These are phyloP conservation scores for Plumapathes pennacea DNA, from an alignment of 92 coral and sea anemone species.

Conservation along the genomic window DNA sequence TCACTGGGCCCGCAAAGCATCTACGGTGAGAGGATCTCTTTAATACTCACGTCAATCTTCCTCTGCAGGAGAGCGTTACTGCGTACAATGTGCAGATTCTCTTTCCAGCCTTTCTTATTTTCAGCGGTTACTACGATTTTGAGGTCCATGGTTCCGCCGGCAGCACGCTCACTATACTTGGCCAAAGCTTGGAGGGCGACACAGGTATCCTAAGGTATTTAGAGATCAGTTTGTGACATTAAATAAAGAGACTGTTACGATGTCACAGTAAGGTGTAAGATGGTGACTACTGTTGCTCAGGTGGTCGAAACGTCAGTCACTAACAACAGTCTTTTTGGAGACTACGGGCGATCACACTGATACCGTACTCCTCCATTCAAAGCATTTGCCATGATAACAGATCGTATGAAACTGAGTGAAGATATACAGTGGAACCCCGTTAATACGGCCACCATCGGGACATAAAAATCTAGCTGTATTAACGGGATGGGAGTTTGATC, in stretches of 20 bases:
- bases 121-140: constrained; percentile 47
- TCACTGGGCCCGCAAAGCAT: not conserved
- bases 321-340: not conserved
- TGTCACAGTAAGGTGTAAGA: no score
- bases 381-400: no score
- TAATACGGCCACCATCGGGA: no score
- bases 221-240: no score
- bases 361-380: no score
- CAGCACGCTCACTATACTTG: constrained; percentile 76
- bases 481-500: no score
- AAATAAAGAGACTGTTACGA: no score
- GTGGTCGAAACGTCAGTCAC: not conserved
- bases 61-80: constrained; percentile 78
- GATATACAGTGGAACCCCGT: no score
- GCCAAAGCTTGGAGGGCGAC: constrained; percentile 95
- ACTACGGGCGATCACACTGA: no score
- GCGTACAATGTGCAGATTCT: constrained; percentile 51
- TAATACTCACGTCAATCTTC: constrained; percentile 62
- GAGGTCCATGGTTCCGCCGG: constrained; percentile 65
- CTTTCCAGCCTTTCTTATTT: constrained; percentile 24
- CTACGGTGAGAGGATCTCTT: not conserved
- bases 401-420: no score
- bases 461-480: no score
- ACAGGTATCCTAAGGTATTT: constrained; percentile 74
- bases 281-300: not conserved